Evolutionary conservation across 2,113 vertebrate genomes (phyloP), one percentile per base, ranked within the genome.

Genomic region (Chamaea fasciata): DNA sequence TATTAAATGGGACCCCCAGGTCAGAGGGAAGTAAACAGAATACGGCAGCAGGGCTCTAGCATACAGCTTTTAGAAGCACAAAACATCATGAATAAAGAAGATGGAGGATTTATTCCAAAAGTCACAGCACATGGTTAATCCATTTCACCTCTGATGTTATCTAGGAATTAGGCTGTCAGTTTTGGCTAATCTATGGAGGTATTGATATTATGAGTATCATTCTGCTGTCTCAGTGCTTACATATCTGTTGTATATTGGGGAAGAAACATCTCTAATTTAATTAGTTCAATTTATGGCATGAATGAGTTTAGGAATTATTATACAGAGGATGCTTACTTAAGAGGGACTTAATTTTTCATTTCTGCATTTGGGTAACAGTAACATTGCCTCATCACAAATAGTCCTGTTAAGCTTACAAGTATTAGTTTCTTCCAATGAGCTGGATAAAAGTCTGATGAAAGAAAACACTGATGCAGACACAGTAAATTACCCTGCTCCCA

Each of bases 291-390:
- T 90, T 92, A 95, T 95, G 92, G 95, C 95, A 96, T 95, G 96
- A 95, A 94, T 94, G 95, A 95, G 87, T 97, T 97, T 50, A 95
- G 95, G 94, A 96, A 97, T 98, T 98, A 95, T 97, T 97, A 67
- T 81, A 90, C 30, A 37, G 93, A 93, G 83, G 93, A 80, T 97
- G 90, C 89, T 97, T 96, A 76, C 92, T 97, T 98, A 98, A 97
- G 96, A 96, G 92, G 86, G 75, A 77, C 89, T 97, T 97, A 96
- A 97, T 97, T 97, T 95, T 94, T 97, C 83, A 96, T 96, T 96
- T 95, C 95, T 88, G 71, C 74, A 57, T 97, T 94, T 97, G 95
- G 39, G 73, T 83, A 91, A 94, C 76, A 91, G 88, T 91, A 92
- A 83, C 62, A 5, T 87, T 74, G 82, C 86, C 94, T 97, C 71